phyloP scores from a whole-genome alignment of 2,113 vertebrate genomes.

The Sinocyclocheilus anshuiensis region DNA sequence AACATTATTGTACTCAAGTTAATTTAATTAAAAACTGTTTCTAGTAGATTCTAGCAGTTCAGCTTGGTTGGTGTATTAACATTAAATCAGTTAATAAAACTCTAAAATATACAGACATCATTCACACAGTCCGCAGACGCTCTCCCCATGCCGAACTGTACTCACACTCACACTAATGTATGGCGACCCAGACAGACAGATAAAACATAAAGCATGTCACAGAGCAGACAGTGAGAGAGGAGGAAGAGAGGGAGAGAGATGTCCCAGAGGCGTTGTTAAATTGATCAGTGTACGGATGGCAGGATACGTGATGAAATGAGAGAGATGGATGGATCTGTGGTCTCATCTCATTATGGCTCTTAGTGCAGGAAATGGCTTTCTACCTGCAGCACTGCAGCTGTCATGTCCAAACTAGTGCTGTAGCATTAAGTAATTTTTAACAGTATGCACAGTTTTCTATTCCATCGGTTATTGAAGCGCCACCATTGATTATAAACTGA shows the following conservation, averaged over 20 bases:
- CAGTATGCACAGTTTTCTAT: neutral
- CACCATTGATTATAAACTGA: neutral
- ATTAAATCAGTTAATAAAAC: neutral
- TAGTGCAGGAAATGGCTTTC: conserved; percentile 58
- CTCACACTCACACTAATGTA: neutral
- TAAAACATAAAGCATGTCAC: conserved; percentile 47
- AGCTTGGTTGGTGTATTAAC: neutral
- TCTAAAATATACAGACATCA: neutral
- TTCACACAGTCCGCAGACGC: neutral
- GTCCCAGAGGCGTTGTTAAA: conserved; percentile 57
- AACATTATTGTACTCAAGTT: too few relatives aligned
- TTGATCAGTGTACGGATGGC: conserved; percentile 63
- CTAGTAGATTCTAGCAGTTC: too few relatives aligned
- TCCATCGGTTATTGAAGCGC: neutral
- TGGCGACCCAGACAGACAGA: conserved; percentile 11
- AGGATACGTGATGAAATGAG: conserved; percentile 39
- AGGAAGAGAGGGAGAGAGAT: conserved; percentile 23
- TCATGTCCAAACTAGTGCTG: neutral
- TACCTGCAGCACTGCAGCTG: conserved; percentile 24
- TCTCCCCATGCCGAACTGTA: neutral
- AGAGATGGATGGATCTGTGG: conserved; percentile 15
- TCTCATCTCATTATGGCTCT: conserved; percentile 54
- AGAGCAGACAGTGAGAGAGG: conserved; percentile 39
- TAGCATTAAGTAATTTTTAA: neutral
- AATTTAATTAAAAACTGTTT: too few relatives aligned